phyloP scores from a whole-genome alignment of 2,888 invertebrate genomes.

The Tinea pellionella region DNA sequence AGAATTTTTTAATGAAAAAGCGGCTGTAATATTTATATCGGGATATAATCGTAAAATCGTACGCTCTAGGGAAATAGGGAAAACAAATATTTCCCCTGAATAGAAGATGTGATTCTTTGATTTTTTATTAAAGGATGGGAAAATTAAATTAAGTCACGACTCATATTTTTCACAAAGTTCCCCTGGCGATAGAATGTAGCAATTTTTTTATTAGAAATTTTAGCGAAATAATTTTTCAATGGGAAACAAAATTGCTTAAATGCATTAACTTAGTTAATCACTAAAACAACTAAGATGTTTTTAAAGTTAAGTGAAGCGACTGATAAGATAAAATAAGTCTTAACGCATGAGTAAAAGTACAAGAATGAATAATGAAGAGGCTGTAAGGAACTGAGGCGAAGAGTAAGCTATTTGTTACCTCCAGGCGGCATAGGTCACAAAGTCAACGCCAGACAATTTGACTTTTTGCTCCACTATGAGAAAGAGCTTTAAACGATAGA shows the following conservation, averaged over 20 bases:
- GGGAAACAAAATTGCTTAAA: background rate
- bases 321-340: background rate
- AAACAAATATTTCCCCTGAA: constrained; percentile 4
- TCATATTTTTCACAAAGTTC: background rate
- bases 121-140: background rate
- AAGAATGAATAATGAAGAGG: constrained; percentile 6
- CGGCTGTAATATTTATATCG: background rate
- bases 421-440: constrained; percentile 1
- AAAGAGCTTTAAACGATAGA: background rate
- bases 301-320: background rate
- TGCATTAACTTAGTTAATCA: background rate
- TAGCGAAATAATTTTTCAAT: background rate
- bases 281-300: background rate
- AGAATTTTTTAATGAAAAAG: background rate
- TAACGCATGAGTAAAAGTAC: background rate
- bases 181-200: background rate
- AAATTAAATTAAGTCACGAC: constrained; percentile 5
- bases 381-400: constrained; percentile 2
- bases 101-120: background rate
- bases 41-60: background rate
- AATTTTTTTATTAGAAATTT: too few relatives aligned
- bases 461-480: constrained; percentile 6
- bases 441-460: constrained; percentile 12
- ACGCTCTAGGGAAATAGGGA: constrained; percentile 3
- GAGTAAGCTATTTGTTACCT: constrained; percentile 12